Conservation (phyloP, 2,113 vertebrate species). For the Mirza zaza region DNA sequence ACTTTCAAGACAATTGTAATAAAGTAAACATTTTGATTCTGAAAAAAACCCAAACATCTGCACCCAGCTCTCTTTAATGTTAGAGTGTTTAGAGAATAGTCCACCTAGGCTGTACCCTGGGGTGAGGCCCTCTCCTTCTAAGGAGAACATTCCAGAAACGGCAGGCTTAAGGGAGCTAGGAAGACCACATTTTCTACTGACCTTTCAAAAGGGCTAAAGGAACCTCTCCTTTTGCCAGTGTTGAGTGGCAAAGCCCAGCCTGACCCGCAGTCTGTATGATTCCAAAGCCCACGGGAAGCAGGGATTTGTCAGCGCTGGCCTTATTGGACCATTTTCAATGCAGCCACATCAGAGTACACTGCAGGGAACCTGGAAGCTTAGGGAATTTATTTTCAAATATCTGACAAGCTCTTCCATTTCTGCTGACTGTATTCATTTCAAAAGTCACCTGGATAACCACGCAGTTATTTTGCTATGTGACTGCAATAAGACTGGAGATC, state of each 20-base stretch:
- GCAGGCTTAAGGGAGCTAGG: background rate
- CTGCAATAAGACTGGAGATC: background rate
- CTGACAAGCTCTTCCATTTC: background rate
- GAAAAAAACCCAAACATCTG: background rate
- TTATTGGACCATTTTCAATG: background rate
- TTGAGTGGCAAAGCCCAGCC: background rate
- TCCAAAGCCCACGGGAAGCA: background rate
- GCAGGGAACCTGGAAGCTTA: background rate
- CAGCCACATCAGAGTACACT: background rate
- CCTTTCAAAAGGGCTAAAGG: background rate
- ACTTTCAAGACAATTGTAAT: constrained; percentile 79
- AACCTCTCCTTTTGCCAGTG: background rate
- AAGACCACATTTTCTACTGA: background rate
- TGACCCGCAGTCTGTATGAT: background rate
- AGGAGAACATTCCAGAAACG: background rate
- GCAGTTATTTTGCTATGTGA: background rate
- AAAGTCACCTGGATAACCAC: background rate
- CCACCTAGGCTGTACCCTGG: fast-evolving
- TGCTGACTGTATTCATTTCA: background rate
- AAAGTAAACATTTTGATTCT: constrained; percentile 82
- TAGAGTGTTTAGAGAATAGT: background rate
- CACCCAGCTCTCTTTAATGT: background rate
- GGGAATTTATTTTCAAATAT: background rate
- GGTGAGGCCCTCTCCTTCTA: background rate
- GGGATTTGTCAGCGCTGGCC: background rate